Evolutionary conservation across 2,113 vertebrate genomes (phyloP), one percentile per base, ranked within the genome.

Genomic region (Acanthisitta chloris): DNA sequence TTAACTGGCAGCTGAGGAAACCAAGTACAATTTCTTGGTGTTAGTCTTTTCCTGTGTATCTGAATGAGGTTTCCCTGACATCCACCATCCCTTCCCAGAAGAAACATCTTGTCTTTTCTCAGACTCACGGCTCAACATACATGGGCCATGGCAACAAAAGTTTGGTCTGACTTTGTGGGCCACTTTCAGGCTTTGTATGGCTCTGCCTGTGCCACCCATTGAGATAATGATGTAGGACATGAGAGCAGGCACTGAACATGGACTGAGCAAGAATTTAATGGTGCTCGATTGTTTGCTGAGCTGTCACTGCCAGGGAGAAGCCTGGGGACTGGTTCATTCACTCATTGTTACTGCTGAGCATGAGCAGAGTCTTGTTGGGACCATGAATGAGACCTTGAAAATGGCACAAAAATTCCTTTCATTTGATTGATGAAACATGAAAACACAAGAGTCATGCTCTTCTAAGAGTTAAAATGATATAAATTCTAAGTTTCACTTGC

Each of bases 1-100:
- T 96, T 96, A 95, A 76, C 76, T 71, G 48, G 52, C 1, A 10
- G n/a, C 65, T 93, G 69, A 86, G 59, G 69, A 96, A 88, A 74
- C 8, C 14, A 90, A 88, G 86, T 49, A 46, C 4, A 5, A 71
- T 84, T 84, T 88, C 59, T 95, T 84, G 84, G 76, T 69, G 92
- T 52, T 65, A 49, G 52, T 81, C 59, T 64, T 82, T 69, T 88
- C 25, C 83, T 64, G 29, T 33, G 64, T 74, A 73, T 81, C 59
- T 84, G 76, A 94, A 79, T 49, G 59, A 93, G 52, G 59, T 36
- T 86, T 74, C 65, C 28, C n/a, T 71, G 71, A 87, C 34, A 85
- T 61, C 23, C 66, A 73, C 54, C 90, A 94, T 54, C 42, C 20
- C n/a, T 81, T 42, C 49, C 31, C 25, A 71, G 58, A 54, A 96